Evolutionary conservation across 2,888 invertebrate genomes (phyloP), one percentile per base, ranked within the genome.

Genomic region (Hedya salicella): DNA sequence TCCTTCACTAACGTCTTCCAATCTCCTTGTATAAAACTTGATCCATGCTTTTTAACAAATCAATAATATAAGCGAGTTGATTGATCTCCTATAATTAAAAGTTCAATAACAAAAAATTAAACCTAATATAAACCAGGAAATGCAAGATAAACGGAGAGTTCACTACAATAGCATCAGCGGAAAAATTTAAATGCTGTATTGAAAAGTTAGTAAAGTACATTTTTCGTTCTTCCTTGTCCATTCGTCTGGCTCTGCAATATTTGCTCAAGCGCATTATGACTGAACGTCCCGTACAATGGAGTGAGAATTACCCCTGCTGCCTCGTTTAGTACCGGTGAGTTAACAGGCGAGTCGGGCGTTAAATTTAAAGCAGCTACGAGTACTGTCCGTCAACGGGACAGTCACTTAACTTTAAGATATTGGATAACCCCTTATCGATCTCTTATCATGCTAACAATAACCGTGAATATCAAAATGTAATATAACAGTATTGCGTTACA

Each of bases 201-300:
- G 56, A 50, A 56, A 61, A 65, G 72, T 72, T 68, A 71, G 73
- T 73, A 25, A 25, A 25, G 75, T 72, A 83, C 80, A 77, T 80
- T 76, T 85, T 87, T 84, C 75, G 75, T 83, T 80, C 81, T 78
- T 78, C 72, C 74, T 75, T 69, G 77, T 77, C 76, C 75, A 75
- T 75, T 73, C 74, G 86, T 86, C 88, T 89, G 87, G 76, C 77
- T 81, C 85, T 85, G 85, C 75, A 92, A 91, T 92, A 91, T 91
- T 92, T 91, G 80, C 86, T 72, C 78, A 74, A 77, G 86, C 85
- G 82, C 90, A 89, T 91, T 91, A 91, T 90, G 89, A 85, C 88
- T 83, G 83, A 78, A 73, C 69, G 72, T 78, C 78, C 77, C 78
- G 78, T 73, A 87, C 87, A 87, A 87, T 86, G 81, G 79, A 78